Base-by-base conservation (phyloP, 2,888 invertebrate species). In the Amorpha juglandis region DNA sequence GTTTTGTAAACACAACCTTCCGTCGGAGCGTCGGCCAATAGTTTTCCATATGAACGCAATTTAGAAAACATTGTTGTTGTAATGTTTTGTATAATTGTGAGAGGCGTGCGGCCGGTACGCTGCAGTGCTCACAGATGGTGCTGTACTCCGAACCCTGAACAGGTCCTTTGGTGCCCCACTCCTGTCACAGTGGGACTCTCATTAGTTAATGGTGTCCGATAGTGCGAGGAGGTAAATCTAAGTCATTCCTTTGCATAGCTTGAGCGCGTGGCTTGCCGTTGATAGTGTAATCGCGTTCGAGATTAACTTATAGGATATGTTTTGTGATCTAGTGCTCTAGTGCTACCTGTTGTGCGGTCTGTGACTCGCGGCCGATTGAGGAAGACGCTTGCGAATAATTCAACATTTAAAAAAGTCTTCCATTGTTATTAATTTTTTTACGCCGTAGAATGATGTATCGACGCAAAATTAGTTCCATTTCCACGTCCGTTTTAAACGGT, bases 181-280 rank as follows among this genome's bases (percentile, higher is more conserved):
- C 11, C 19, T 27, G 27, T 27, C 27, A 27, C 38, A 12, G 35
- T 35, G 38, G 52, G n/a, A 33, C n/a, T 21, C 19, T 0, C 12
- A 45, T 12, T 53, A 67, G 50, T 53, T 50, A 38, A 8, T 51
- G 62, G 38, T 62, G 16, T n/a, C 2, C 1, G 14, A 50, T 16
- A 65, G 35, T 51, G 78, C 74, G 78, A 76, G 77, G 78, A 78
- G 80, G 74, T 76, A 53, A 68, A 80, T 86, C 83, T 87, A 86
- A 88, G 88, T 89, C 87, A 89, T 88, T 88, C 88, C 88, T 84
- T 80, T 81, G 81, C 79, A 81, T 75, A 80, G 81, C 78, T 81
- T 71, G 76, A 70, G 79, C 75, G 77, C 74, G 79, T 33, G 74
- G 74, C 77, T 68, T 65, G 78, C 71, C 73, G 71, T n/a, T 62